Evolutionary conservation across 1,140 invertebrate genomes (phyloP).

Genomic region (Tribolium madens): DNA sequence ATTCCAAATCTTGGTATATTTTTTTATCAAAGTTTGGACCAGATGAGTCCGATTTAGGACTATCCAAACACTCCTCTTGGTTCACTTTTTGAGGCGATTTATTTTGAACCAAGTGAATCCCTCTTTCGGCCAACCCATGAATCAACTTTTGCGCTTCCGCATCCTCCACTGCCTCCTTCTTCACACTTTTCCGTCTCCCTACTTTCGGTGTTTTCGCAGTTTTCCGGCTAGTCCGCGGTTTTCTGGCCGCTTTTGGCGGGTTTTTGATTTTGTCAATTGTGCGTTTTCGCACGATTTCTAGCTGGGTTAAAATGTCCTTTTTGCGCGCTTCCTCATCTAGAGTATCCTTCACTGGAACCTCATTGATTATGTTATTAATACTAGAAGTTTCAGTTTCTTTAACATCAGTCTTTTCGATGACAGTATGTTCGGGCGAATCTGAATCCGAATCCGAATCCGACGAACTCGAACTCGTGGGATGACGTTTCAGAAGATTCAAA

Average conservation of each 20-base stretch:
- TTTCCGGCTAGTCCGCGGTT: not conserved
- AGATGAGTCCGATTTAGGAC: not conserved
- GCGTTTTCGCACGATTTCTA: constrained; percentile 49
- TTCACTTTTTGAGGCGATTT: constrained; percentile 1
- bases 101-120: constrained; percentile 54
- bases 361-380: not conserved
- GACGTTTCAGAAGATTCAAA: constrained; percentile 55
- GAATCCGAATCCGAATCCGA: constrained; percentile 20
- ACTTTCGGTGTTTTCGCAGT: not conserved
- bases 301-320: constrained; percentile 9
- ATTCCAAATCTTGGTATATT: not conserved
- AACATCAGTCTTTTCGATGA: constrained; percentile 23
- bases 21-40: constrained; percentile 16
- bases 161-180: not conserved
- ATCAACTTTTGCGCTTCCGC: constrained; percentile 44
- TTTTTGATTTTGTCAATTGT: constrained; percentile 49
- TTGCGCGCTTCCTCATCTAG: constrained; percentile 18
- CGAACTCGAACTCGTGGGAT: constrained; percentile 20
- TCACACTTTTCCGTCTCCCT: not conserved
- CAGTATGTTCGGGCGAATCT: constrained; percentile 32
- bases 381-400: not conserved
- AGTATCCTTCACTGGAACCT: constrained; percentile 25
- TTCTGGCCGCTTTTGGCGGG: not conserved
- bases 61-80: not conserved
- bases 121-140: constrained; percentile 47